Percentiles rank a stretch among this genome's conserved stretches.
Evolutionary conservation across 2,888 invertebrate genomes (phyloP).

Genomic region (Bugulina stolonifera): DNA sequence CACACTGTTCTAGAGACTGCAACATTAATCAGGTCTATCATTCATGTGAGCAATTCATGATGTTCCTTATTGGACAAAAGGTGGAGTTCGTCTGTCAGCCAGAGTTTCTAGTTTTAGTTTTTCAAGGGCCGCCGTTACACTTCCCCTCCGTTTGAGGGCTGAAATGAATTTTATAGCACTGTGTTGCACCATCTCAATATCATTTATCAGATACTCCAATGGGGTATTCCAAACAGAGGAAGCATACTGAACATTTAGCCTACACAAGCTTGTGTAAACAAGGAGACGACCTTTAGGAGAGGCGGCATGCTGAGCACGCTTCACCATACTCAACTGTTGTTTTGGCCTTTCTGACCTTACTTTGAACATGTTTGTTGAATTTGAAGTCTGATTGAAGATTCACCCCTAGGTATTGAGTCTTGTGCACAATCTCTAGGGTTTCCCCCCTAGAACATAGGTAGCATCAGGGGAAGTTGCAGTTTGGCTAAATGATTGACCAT

Average conservation of each 20-base stretch:
- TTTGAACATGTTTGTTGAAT: slow-evolving; percentile 1
- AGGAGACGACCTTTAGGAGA: neutral
- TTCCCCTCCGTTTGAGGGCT: neutral
- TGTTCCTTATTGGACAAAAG: neutral
- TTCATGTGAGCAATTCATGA: neutral
- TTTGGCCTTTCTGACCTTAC: neutral
- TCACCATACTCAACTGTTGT: neutral
- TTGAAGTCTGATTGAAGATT: neutral
- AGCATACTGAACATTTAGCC: no score
- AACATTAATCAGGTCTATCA: neutral
- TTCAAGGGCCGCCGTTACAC: neutral
- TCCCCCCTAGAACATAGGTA: neutral
- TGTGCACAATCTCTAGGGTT: neutral
- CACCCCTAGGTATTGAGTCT: neutral
- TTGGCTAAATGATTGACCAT: neutral
- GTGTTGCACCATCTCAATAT: slow-evolving; percentile 2
- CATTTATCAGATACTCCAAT: neutral
- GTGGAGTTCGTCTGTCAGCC: slow-evolving; percentile 1
- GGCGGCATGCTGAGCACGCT: neutral
- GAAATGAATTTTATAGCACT: neutral
- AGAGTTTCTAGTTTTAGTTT: slow-evolving; percentile 12
- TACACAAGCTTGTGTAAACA: neutral
- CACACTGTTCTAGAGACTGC: neutral
- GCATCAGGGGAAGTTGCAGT: neutral
- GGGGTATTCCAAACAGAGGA: neutral